Conservation (phyloP, 2,888 invertebrate genomes). For the Sycophila texana region DNA sequence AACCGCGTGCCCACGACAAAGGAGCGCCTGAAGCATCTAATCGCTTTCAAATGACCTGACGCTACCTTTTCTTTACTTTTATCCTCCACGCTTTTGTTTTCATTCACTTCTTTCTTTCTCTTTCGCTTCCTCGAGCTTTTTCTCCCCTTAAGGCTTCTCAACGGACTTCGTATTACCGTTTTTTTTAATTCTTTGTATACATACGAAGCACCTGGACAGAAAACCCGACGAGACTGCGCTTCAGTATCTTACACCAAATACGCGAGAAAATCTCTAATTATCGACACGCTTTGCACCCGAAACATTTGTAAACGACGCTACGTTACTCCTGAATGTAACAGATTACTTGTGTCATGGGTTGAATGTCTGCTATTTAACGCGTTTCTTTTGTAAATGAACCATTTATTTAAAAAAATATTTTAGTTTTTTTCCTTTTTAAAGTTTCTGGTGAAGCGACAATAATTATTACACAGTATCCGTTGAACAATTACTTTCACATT, state of each 20-base stretch:
- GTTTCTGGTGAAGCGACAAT: too few relatives aligned
- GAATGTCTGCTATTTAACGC: background rate
- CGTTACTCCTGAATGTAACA: background rate
- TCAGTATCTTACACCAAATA: conserved; percentile 35
- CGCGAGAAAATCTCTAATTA: conserved; percentile 28
- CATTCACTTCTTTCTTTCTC: background rate
- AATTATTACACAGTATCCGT: too few relatives aligned
- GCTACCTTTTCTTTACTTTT: conserved; percentile 6
- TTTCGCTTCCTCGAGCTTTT: conserved; percentile 6
- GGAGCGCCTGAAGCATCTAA: background rate
- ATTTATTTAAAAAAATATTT: too few relatives aligned
- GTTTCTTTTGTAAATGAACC: too few relatives aligned
- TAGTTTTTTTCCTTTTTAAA: too few relatives aligned
- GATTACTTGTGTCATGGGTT: background rate
- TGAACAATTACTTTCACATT: too few relatives aligned
- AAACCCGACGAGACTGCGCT: conserved; percentile 23
- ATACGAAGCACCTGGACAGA: conserved; percentile 30
- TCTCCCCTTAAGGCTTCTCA: conserved; percentile 37
- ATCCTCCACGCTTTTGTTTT: background rate
- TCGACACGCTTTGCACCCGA: conserved; percentile 17
- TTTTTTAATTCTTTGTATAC: conserved; percentile 11
- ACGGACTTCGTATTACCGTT: conserved; percentile 19
- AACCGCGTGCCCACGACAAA: conserved; percentile 21
- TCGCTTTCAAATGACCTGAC: conserved; percentile 7
- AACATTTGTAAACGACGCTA: background rate